Percentiles rank a stretch among this genome's conserved stretches.
Conservation (phyloP, 2,888 invertebrate species). For the Andrena minutula region DNA sequence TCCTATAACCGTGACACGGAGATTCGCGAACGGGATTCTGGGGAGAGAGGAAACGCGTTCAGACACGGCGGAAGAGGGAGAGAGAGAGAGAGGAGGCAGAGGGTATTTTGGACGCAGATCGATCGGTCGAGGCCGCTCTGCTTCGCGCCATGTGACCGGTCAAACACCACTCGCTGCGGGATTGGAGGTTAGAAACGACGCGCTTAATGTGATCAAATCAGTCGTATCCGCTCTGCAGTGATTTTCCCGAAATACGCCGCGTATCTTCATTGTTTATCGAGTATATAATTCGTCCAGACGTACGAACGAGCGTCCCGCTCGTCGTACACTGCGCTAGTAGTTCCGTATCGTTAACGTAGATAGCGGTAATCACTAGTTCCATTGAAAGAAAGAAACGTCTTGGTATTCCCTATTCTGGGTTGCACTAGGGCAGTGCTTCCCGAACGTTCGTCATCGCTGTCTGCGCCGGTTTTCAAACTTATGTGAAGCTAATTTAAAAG, state of each 20-base stretch:
- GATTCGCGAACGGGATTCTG: neutral
- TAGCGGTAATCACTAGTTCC: too few species aligned
- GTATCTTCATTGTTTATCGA: neutral
- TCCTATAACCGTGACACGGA: neutral
- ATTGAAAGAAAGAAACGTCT: too few species aligned
- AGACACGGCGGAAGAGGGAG: neutral
- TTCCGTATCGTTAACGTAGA: too few species aligned
- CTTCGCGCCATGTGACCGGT: conserved; percentile 63
- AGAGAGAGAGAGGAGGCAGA: conserved; percentile 8
- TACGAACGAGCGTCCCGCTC: too few species aligned
- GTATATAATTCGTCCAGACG: too few species aligned
- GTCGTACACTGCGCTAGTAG: too few species aligned
- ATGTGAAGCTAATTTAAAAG: too few species aligned
- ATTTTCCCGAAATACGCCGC: neutral
- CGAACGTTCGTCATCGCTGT: too few species aligned
- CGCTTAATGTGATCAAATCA: neutral
- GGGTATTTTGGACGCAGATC: conserved; percentile 70
- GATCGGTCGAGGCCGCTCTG: conserved; percentile 54
- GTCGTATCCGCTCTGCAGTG: too few species aligned
- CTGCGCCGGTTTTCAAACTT: too few species aligned
- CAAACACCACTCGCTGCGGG: conserved; percentile 47
- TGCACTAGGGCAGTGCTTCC: too few species aligned
- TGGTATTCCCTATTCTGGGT: too few species aligned
- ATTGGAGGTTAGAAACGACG: conserved; percentile 39
- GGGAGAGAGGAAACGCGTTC: conserved; percentile 17